Percentiles rank a stretch among this genome's conserved stretches.
Conservation (phyloP, 2,797 vertebrate species). For the Helicolenus hilgendorfi region DNA sequence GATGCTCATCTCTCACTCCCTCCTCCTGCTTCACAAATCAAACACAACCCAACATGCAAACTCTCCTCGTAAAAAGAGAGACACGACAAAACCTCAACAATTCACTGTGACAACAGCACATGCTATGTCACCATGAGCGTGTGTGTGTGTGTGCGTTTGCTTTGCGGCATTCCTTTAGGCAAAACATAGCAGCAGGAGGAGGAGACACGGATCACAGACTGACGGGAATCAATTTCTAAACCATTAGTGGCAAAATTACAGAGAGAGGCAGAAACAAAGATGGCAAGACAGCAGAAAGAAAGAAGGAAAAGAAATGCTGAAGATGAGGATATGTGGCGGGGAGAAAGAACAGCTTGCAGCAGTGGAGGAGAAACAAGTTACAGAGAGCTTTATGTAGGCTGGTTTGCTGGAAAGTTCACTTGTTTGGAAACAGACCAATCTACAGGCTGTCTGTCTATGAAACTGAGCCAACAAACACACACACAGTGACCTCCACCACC, state of each 20-base stretch:
- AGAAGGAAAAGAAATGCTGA: conserved; percentile 1
- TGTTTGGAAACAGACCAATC: conserved; percentile 64
- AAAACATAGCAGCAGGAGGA: conserved; percentile 40
- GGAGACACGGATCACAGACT: conserved; percentile 55
- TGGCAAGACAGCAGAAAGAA: not conserved
- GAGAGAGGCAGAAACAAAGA: conserved; percentile 25
- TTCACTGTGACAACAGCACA: conserved; percentile 31
- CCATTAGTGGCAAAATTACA: conserved; percentile 50
- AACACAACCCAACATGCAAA: conserved; percentile 37
- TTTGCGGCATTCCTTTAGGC: conserved; percentile 44
- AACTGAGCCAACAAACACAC: conserved; percentile 52
- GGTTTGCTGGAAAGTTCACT: conserved; percentile 52
- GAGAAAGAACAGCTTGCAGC: conserved; percentile 43
- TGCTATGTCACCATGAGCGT: not conserved
- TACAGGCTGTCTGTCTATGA: conserved; percentile 49
- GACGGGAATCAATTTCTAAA: conserved; percentile 54
- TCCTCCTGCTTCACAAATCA: conserved; percentile 41
- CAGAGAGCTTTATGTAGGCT: conserved; percentile 52
- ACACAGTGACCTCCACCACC: conserved; percentile 45
- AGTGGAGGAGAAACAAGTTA: conserved; percentile 36
- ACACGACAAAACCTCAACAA: conserved; percentile 37
- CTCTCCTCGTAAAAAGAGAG: conserved; percentile 7
- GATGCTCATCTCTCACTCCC: conserved; percentile 58
- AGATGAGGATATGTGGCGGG: conserved; percentile 18
- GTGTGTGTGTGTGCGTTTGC: not conserved